Percentiles rank a stretch among this genome's conserved stretches.
Evolutionary conservation across 2,888 invertebrate species (phyloP).

Genomic region (Mesochorus sp.): DNA sequence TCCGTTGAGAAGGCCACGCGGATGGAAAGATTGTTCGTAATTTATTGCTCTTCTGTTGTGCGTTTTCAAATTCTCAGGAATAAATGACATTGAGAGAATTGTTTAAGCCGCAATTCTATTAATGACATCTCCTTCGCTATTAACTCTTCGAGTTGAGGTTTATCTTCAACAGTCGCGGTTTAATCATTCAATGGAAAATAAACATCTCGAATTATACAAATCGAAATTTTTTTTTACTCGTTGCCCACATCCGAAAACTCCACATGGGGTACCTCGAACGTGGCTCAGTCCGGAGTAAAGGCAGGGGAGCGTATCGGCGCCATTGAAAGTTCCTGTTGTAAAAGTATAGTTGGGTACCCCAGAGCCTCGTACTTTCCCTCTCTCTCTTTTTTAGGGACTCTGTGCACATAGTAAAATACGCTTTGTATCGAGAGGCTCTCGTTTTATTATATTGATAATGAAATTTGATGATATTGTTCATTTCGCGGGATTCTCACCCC

Average conservation of each 20-base stretch:
- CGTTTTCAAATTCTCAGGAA: too few relatives aligned
- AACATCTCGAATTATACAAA: too few relatives aligned
- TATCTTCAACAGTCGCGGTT: too few relatives aligned
- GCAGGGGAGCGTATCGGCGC: neutral
- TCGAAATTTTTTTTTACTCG: neutral
- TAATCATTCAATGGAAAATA: too few relatives aligned
- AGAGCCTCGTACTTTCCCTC: constrained; percentile 32
- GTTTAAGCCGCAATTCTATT: too few relatives aligned
- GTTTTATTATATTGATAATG: constrained; percentile 81
- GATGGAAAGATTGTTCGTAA: constrained; percentile 27
- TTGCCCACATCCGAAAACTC: neutral
- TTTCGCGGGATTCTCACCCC: constrained; percentile 72
- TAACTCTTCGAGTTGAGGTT: too few relatives aligned
- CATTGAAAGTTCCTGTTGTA: neutral
- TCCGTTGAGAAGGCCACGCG: constrained; percentile 56
- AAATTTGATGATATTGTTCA: constrained; percentile 82
- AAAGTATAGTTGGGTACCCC: too few relatives aligned
- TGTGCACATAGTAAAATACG: constrained; percentile 20
- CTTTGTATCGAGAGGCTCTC: constrained; percentile 72
- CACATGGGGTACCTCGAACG: neutral
- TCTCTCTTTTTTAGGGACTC: neutral
- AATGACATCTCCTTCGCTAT: neutral
- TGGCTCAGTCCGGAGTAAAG: neutral
- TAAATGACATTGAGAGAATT: too few relatives aligned
- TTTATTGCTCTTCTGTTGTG: too few relatives aligned